Evolutionary conservation across 1,140 invertebrate genomes (phyloP), one percentile per base, ranked within the genome.

Genomic region (Aphis gossypii): DNA sequence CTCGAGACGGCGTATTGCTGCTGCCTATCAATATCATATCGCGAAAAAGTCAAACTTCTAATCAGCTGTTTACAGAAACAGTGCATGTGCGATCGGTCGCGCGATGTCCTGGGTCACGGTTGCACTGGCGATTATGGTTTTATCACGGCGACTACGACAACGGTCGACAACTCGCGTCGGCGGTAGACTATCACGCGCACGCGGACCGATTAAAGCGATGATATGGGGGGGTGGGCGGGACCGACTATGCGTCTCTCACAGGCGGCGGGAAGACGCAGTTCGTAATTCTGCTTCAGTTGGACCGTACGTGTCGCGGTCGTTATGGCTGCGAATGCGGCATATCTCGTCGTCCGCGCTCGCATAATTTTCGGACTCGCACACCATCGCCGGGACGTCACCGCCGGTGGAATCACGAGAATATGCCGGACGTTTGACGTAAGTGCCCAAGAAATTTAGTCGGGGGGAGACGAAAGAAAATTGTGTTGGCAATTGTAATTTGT

Each of bases 351-450:
- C 48, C 92, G 92, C 76, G 92, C 82, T 84, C 92, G 76, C n/a
- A 86, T 83, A 30, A 56, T 86, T 51, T 84, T 56, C 92, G 92
- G 92, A 14, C 9, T 93, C 48, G 35, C 92, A 30, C 90, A 48
- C 44, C 60, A 86, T 44, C 76, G 92, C 25, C 38, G 82, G 25
- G 60, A 93, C 51, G 48, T 90, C 23, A 44, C 89, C 4, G 38
- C 14, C 11, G 88, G 35, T 11, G 92, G 41, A n/a, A 82, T 92
- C 46, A 54, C 92, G 7, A 93, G 21, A 56, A 54, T 93, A 6
- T 54, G 92, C 76, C 76, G 51, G 35, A 93, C 92, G 9, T 93
- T 56, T 6, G 92, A 83, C 46, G 92, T 93, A 84, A 93, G 92
- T 93, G 76, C 18, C 41, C 4, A 83, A 2, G 82, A 2, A 41